Base-by-base conservation (phyloP, 1,140 invertebrate genomes). In the Drosophila kohkoa region DNA sequence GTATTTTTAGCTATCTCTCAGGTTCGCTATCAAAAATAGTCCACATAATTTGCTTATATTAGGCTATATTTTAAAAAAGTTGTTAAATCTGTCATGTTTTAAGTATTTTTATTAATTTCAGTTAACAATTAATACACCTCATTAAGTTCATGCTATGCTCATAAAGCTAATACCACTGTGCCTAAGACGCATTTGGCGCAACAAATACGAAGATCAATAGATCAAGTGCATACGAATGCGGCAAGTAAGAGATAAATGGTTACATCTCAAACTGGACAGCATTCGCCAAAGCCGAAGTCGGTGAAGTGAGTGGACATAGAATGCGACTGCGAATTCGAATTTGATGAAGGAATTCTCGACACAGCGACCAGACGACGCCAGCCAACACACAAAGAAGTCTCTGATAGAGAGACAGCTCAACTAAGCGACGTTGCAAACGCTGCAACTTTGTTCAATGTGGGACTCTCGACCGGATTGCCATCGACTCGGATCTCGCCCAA, bases 201-300 rank as follows among this genome's bases (percentile, higher is more conserved):
- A 79, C 75, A 62, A 73, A 89, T 70, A 89, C 81, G 81, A 89
- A 90, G 85, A 89, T 89, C 85, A 89, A 89, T 89, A 89, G 85
- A 89, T 89, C 85, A 89, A 89, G 85, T 89, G 85, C 85, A 88
- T 79, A 59, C 78, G 82, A 86, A 76, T 79, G 81, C 75, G 81
- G 38, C 78, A 70, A 74, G 60, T 69, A 70, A 68, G 66, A 73
- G 85, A 82, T 83, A 83, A 87, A 87, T 88, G 77, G 80, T 80
- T 88, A 83, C 83, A 88, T 88, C 85, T 88, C 74, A 54, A 63
- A 38, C 65, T 64, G 82, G 82, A 75, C 82, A 71, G 43, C 58
- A 58, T 48, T 70, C 15, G 66, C 35, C 30, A 8, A 32, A 32
- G 30, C 2, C 30, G 7, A 32, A 32, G 30, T 32, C 30, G 30